A percentile compares a stretch with the other conserved stretches of the same genome.
These are phyloP conservation scores for Dasyornis broadbenti DNA, from an alignment of 2,113 vertebrate genomes.

Conservation along the genomic window DNA sequence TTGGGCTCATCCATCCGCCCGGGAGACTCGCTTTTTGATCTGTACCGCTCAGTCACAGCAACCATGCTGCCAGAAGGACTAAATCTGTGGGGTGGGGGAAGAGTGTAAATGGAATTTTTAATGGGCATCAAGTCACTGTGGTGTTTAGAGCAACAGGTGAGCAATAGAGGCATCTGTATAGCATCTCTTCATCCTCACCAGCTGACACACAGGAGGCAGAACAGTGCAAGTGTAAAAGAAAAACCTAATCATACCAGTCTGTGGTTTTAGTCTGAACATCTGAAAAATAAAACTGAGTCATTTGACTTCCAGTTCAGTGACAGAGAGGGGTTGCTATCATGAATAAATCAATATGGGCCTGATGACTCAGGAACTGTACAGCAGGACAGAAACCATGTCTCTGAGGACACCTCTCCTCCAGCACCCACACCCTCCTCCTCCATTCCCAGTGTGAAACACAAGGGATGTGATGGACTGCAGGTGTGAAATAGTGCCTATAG, in stretches of 20 bases:
- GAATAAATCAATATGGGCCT: background rate
- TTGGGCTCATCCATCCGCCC: slow-evolving; percentile 87
- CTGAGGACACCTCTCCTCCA: background rate
- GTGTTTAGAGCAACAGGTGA: background rate
- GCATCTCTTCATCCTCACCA: background rate
- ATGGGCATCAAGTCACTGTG: slow-evolving; percentile 12
- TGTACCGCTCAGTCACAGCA: slow-evolving; percentile 84
- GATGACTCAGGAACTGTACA: background rate
- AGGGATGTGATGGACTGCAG: background rate
- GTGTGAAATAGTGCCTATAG: background rate
- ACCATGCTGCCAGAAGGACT: slow-evolving; percentile 94
- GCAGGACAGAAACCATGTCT: background rate
- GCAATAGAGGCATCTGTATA: background rate
- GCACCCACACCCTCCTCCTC: background rate
- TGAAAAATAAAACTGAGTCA: slow-evolving; percentile 7
- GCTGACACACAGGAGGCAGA: background rate
- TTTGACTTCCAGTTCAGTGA: background rate
- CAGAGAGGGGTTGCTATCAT: background rate
- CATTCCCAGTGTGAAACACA: background rate
- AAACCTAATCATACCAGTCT: background rate
- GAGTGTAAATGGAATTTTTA: slow-evolving; percentile 17
- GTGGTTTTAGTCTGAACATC: background rate
- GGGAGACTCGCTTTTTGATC: slow-evolving; percentile 94
- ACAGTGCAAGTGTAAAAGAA: background rate
- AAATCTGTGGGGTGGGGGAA: slow-evolving; percentile 78